Evolutionary conservation across 1,140 invertebrate species (phyloP), one percentile per base, ranked within the genome.

Genomic region (Procambarus clarkii): DNA sequence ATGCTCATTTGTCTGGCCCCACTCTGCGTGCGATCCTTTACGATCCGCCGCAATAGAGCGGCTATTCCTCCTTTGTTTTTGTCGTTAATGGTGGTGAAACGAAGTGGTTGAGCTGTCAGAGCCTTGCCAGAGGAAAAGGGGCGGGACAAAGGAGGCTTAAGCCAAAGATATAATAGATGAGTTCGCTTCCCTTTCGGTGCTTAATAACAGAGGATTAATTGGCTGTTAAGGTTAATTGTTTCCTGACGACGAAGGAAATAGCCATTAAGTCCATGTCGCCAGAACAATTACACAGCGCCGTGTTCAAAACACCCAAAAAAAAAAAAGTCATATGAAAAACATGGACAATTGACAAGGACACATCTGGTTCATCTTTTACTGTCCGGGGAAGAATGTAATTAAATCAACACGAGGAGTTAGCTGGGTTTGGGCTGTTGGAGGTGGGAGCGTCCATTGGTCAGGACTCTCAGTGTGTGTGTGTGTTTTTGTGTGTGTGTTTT

Each of bases 371-470:
- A 69, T 69, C 64, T 69, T 69, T 69, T 69, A 69, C 64, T 21
- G 64, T 69, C 64, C 64, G 64, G 3, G 64, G 64, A 69, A 69
- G 64, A 69, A 69, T 69, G 64, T 69, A 69, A 69, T 69, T 69
- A 69, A 69, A 69, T 69, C 64, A 69, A 69, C 64, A 69, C 21
- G 64, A 18, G 3, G 18, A 34, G 34, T 34, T 34, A 34, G 34
- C 34, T 0, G 34, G 34, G 34, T 34, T 34, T 34, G 34, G 34
- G 34, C 34, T 34, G 34, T 1, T 1, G 34, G 34, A 34, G 34
- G 34, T 34, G 34, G 34, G 34, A 34, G 34, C 34, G 34, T 34
- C 34, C 34, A 34, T 34, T 34, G 34, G 34, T 34, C 34, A 34
- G 34, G 34, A 34, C 34, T 34, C 34, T 1, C 34, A 34, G 34